Conservation (phyloP, 2,113 vertebrate genomes). For the Isurus oxyrinchus region DNA sequence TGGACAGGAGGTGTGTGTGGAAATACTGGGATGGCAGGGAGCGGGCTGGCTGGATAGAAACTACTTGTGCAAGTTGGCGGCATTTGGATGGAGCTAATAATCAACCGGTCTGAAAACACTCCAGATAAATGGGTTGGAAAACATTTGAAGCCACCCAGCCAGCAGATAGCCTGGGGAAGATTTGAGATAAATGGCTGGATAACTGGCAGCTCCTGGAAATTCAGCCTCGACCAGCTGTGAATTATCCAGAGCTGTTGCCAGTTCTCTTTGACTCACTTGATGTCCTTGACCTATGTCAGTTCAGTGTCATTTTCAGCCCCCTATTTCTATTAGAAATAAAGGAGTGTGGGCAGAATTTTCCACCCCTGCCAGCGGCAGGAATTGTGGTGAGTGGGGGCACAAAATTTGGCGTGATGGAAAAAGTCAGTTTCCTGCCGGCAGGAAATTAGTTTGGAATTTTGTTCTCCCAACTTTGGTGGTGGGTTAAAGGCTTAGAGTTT, state of each 20-base stretch:
- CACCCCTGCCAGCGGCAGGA: too few species aligned
- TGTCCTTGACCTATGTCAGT: neutral
- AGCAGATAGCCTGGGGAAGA: neutral
- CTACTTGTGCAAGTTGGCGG: neutral
- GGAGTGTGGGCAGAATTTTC: too few species aligned
- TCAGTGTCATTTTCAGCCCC: neutral
- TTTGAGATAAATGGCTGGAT: neutral
- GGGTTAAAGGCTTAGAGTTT: too few species aligned
- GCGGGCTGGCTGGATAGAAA: neutral
- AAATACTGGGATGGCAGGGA: neutral
- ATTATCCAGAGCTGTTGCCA: neutral
- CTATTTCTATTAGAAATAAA: neutral
- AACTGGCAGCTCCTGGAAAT: neutral
- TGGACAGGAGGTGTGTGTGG: neutral
- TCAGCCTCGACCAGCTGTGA: neutral
- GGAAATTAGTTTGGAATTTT: too few species aligned
- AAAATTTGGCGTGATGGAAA: too few species aligned
- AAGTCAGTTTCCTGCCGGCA: too few species aligned
- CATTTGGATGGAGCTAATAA: too few species aligned
- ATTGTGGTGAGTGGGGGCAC: too few species aligned
- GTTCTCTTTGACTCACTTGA: neutral
- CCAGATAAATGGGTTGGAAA: neutral
- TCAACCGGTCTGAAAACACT: neutral
- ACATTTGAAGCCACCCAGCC: neutral
- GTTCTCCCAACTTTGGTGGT: too few species aligned